Percentiles rank a stretch among this genome's conserved stretches.
These are phyloP conservation scores for Irena cyanogastra DNA, from an alignment of 2,113 vertebrate species.

Conservation along the genomic window DNA sequence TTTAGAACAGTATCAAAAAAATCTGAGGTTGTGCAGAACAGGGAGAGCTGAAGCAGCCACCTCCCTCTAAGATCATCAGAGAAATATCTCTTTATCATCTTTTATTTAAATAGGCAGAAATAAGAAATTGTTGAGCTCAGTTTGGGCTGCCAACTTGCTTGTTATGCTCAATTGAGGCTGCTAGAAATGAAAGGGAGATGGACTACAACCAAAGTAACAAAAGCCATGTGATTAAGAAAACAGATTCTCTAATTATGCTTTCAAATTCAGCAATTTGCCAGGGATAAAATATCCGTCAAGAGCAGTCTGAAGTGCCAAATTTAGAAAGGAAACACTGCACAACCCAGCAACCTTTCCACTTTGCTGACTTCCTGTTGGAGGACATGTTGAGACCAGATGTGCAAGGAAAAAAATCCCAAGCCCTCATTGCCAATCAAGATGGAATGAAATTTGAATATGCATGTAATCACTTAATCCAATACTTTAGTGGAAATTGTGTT, in stretches of 20 bases:
- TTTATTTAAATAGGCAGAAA: conserved; percentile 66
- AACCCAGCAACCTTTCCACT: conserved; percentile 83
- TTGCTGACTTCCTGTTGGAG: conserved; percentile 84
- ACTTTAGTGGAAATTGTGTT: conserved; percentile 42
- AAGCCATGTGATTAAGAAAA: conserved; percentile 90
- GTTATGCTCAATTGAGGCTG: conserved; percentile 62
- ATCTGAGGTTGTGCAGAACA: conserved; percentile 36
- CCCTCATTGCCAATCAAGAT: conserved; percentile 46
- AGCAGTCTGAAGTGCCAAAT: conserved; percentile 81
- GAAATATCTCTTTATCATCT: conserved; percentile 56
- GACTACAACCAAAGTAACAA: conserved; percentile 75
- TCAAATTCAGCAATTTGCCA: conserved; percentile 91
- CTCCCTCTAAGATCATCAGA: conserved; percentile 37
- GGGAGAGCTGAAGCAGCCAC: conserved; percentile 24
- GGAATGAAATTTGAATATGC: conserved; percentile 61
- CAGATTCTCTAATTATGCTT: conserved; percentile 93
- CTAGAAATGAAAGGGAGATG: conserved; percentile 70
- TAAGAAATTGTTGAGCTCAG: conserved; percentile 54
- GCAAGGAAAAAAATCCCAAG: conserved; percentile 29
- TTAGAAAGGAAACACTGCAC: conserved; percentile 86
- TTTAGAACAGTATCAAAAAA: conserved; percentile 7
- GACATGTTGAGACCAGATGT: conserved; percentile 97
- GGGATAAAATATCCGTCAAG: conserved; percentile 96
- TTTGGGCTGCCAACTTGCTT: conserved; percentile 64
- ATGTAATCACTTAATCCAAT: conserved; percentile 62